These are phyloP conservation scores for Micronycteris hirsuta DNA, from an alignment of 2,113 vertebrate genomes.

Conservation along the genomic window DNA sequence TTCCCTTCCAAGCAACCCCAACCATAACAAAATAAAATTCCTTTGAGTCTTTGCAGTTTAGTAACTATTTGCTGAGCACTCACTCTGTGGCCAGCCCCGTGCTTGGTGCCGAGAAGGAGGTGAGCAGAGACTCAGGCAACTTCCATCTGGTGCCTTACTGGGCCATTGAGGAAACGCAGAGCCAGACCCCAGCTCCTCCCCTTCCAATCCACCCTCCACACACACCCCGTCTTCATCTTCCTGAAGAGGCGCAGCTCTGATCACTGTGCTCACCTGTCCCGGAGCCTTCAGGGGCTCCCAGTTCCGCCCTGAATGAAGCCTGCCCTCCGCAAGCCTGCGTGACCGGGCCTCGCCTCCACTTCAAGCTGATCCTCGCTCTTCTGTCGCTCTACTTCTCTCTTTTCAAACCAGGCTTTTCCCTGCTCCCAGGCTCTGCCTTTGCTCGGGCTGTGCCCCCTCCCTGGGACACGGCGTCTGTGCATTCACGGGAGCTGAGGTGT, in stretches of 20 bases:
- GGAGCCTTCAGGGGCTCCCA: background rate
- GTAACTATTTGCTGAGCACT: background rate
- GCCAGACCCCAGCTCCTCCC: background rate
- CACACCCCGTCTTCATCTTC: background rate
- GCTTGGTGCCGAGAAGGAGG: background rate
- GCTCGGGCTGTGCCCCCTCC: background rate
- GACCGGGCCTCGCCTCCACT: background rate
- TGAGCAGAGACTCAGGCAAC: background rate
- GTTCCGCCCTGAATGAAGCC: background rate
- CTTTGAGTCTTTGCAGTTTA: background rate
- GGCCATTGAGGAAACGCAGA: background rate
- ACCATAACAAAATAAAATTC: background rate
- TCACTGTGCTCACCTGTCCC: background rate
- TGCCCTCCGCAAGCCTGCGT: background rate
- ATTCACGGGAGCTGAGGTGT: background rate
- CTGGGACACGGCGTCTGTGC: background rate
- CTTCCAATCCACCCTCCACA: rapidly evolving
- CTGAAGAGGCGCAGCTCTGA: background rate
- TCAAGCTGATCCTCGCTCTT: background rate
- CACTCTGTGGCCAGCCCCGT: background rate
- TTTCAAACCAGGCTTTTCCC: background rate
- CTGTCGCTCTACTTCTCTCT: background rate
- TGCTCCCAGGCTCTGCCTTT: background rate
- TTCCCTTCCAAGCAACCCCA: conserved; percentile 5
- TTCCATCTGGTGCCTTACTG: background rate